A percentile compares a stretch with the other conserved stretches of the same genome.
phyloP scores from a whole-genome alignment of 2,113 vertebrate genomes.

The Narcine bancroftii region DNA sequence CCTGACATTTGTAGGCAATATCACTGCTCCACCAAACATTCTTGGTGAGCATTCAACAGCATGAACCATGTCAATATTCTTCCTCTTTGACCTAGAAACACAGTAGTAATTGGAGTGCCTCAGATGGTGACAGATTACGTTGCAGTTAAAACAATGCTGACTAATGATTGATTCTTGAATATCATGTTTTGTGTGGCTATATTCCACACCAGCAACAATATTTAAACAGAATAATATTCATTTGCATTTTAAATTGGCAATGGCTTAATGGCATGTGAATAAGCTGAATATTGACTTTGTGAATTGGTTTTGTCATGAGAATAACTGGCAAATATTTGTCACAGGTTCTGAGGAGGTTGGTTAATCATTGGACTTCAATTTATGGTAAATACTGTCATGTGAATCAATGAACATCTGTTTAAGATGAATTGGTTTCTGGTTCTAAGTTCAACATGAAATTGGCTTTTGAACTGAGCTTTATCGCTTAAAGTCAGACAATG shows the following conservation, averaged over 20 bases:
- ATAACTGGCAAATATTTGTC: neutral
- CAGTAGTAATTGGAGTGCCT: neutral
- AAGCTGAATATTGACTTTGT: neutral
- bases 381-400: neutral
- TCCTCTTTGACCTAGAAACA: neutral
- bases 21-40: neutral
- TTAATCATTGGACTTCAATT: slow-evolving; percentile 19
- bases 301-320: neutral
- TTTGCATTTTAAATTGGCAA: neutral
- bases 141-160: neutral
- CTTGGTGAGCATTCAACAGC: neutral
- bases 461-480: neutral
- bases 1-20: neutral
- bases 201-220: neutral
- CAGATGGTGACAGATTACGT: neutral
- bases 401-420: neutral
- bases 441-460: slow-evolving; percentile 13
- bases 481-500: neutral
- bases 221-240: neutral
- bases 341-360: neutral
- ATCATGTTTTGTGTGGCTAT: neutral
- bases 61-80: neutral
- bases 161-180: neutral
- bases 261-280: neutral
- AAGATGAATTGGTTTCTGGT: neutral